Conservation (phyloP, 2,113 vertebrate genomes). For the Perca schrenkii region DNA sequence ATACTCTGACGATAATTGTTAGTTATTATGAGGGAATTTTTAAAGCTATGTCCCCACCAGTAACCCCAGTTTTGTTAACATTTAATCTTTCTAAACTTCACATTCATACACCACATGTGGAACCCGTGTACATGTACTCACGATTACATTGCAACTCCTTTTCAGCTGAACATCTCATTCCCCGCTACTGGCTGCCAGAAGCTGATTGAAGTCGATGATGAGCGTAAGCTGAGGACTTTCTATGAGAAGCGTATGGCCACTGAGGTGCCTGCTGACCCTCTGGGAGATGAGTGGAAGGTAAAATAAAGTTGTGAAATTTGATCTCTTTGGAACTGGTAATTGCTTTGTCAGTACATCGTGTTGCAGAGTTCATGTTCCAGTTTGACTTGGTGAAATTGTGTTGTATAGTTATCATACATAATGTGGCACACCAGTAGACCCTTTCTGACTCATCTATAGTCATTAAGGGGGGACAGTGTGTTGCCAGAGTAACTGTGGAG, state of each 20-base stretch:
- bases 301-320: constrained; percentile 7
- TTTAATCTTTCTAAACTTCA: accelerated
- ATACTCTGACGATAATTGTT: too few relatives aligned
- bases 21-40: too few relatives aligned
- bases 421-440: constrained; percentile 68
- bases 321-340: neutral
- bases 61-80: too few relatives aligned
- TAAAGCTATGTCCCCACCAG: neutral
- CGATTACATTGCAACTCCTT: accelerated
- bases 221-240: constrained; percentile 95
- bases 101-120: accelerated
- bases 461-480: constrained; percentile 71
- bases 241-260: constrained; percentile 99
- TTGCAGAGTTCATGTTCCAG: neutral
- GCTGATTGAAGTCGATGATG: constrained; percentile 97
- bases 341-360: accelerated
- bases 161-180: constrained; percentile 97
- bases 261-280: constrained; percentile 92
- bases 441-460: constrained; percentile 71
- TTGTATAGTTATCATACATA: accelerated
- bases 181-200: constrained; percentile 99
- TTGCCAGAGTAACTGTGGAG: constrained; percentile 74
- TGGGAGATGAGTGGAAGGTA: constrained; percentile 99
- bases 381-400: neutral
- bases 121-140: neutral